Conservation (phyloP, 2,797 vertebrate genomes). For the Gobionotothen gibberifrons region DNA sequence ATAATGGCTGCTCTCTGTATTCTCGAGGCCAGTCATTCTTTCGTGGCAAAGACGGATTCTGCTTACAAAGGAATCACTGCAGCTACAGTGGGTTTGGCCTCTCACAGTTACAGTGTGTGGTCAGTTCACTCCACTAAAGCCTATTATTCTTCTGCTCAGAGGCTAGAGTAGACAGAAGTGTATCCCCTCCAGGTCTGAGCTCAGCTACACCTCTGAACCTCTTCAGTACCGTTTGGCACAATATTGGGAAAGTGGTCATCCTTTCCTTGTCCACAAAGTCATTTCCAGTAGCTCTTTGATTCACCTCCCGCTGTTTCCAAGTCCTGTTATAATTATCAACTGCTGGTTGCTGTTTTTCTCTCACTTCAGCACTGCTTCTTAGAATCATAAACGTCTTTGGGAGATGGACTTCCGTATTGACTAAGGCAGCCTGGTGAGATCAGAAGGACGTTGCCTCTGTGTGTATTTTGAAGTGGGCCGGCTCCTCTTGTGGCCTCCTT, state of each 20-base stretch:
- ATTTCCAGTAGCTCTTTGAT: conserved; percentile 39
- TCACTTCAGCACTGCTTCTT: too few species aligned
- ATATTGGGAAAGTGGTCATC: conserved; percentile 36
- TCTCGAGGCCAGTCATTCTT: conserved; percentile 50
- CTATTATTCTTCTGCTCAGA: conserved; percentile 71
- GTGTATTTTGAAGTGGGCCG: conserved; percentile 57
- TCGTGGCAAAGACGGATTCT: conserved; percentile 57
- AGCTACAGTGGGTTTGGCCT: conserved; percentile 73
- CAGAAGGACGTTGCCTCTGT: conserved; percentile 58
- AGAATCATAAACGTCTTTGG: conserved; percentile 16
- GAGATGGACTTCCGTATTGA: conserved; percentile 48
- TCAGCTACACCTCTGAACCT: conserved; percentile 29
- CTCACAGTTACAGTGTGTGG: conserved; percentile 71
- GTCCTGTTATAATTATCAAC: background rate
- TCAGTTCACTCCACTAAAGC: conserved; percentile 70
- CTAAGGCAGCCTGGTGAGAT: conserved; percentile 48
- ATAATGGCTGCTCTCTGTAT: conserved; percentile 47
- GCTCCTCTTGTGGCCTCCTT: conserved; percentile 71
- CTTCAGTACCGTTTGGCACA: conserved; percentile 25
- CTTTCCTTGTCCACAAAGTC: conserved; percentile 12
- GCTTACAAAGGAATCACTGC: conserved; percentile 69
- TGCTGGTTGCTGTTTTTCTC: too few species aligned
- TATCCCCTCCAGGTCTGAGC: conserved; percentile 49
- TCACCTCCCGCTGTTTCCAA: conserved; percentile 33
- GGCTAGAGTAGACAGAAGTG: conserved; percentile 42